Base-by-base conservation (phyloP, 2,888 invertebrate genomes). In the Diarsia dahlii region DNA sequence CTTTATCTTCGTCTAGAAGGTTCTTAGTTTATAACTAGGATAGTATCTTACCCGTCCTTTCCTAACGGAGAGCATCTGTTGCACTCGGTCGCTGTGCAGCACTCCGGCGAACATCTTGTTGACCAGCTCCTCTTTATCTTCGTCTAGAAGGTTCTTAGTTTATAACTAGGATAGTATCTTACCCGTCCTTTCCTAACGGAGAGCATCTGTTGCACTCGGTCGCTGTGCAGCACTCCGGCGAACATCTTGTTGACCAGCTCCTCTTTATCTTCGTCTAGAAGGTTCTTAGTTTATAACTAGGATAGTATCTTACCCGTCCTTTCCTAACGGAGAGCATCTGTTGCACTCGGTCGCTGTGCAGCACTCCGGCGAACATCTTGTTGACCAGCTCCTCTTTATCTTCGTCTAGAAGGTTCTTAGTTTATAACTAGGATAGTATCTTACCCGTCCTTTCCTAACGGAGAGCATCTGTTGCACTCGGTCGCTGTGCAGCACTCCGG, bases 181-280 rank as follows among this genome's bases (percentile, higher is more conserved):
- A 98, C 98, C 97, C 98, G 98, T 89, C 99, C 99, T 92, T 99
- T 99, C 86, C 98, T 97, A 65, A 99, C 98, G 84, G 97, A 97
- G 91, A 99, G 95, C 96, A 98, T 97, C 89, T 97, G 97, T 46
- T 97, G 94, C 77, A 98, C 95, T 88, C 98, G 97, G 71, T 98
- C 98, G 6, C 97, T 97, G 80, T 97, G 97, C 50, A 98, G 92
- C 46, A 98, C 91, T 0, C 98, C 97, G 0, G 96, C 95, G 81
- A 98, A 97, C 89, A 98, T 97, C 81, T 97, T 97, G 80, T 96
- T 97, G 45, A 98, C 95, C 62, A 98, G 95, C 52, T 97, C 97
- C 10, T 97, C 97, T 67, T 96, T 97, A 82, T 97, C 97, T 76
- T 97, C 97, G 77, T 97, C 97, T 0, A 96, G n/a, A n/a, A n/a